Conservation (phyloP, 2,113 vertebrate species). For the Conger conger region DNA sequence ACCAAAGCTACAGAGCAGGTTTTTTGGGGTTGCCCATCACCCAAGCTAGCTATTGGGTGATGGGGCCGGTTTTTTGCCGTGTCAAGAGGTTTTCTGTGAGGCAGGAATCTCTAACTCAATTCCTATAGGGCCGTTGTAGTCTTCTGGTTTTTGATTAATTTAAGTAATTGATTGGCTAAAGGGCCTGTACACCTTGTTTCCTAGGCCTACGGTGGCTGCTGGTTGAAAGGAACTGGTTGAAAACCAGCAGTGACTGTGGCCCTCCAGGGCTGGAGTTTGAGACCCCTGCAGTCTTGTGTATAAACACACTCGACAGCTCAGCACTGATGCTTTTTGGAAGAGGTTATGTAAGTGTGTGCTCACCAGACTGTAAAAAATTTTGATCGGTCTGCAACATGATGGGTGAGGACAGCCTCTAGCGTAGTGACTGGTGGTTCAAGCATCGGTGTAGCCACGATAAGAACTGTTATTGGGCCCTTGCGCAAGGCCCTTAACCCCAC, state of each 20-base stretch:
- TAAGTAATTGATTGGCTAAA: no score
- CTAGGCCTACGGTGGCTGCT: no score
- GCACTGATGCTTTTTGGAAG: not conserved
- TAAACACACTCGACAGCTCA: not conserved
- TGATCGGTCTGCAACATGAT: not conserved
- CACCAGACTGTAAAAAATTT: not conserved
- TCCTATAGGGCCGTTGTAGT: not conserved
- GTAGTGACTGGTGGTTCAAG: no score
- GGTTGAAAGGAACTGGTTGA: no score
- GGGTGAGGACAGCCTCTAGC: constrained; percentile 20
- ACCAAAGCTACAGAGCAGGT: not conserved
- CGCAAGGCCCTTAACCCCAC: no score
- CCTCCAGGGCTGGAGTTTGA: no score
- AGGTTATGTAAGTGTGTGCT: not conserved
- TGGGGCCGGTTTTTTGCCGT: not conserved
- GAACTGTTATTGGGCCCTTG: no score
- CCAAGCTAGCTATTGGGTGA: not conserved
- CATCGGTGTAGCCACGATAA: no score
- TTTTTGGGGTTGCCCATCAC: not conserved
- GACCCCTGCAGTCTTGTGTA: no score
- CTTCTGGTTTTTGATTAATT: no score
- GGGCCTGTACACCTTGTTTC: no score
- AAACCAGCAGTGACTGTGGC: no score
- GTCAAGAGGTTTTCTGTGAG: not conserved
- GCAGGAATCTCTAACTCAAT: not conserved